Evolutionary conservation across 2,113 vertebrate species (phyloP), one percentile per base, ranked within the genome.

Genomic region (Cyanistes caeruleus): DNA sequence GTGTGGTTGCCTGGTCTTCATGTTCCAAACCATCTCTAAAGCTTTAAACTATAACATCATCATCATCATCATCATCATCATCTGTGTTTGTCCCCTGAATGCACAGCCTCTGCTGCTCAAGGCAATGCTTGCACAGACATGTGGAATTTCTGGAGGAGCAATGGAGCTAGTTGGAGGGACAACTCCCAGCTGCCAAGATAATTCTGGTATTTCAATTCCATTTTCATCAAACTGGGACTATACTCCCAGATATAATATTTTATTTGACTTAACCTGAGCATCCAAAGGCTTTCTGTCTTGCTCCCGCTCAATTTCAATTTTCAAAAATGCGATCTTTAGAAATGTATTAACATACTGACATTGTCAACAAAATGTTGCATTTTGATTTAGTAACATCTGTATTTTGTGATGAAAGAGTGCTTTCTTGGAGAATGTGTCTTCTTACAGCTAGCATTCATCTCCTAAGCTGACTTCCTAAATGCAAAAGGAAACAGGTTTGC

Each of bases 161-260:
- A 30, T 1, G 2, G 20, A 64, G 51, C 2, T 3, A 11, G 13
- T 44, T 0, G 0, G 53, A 53, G 56, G 46, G 52, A 68, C 5
- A 18, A 39, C 19, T 44, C 5, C 23, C n/a, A 83, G 39, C 17
- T 73, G 12, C 13, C 39, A 49, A 48, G 37, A 78, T 30, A 49
- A 37, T 52, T 48, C 53, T 63, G 35, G 18, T 31, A 63, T 78
- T 90, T 68, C n/a, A 43, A 43, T 86, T 83, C 49, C 15, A 49
- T 83, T 64, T 64, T 27, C n/a, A 63, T 68, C 39, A 35, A 74
- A 69, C 21, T 49, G 67, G 28, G 15, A 3, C 25, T 53, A 59
- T 31, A 58, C 24, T 28, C 44, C 0, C 13, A 39, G 35, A 33
- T 49, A 44, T n/a, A 68, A 17, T 43, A 31, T 52, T 69, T 74